Evolutionary conservation across 2,113 vertebrate genomes (phyloP).

Genomic region (Eurystomus gularis): DNA sequence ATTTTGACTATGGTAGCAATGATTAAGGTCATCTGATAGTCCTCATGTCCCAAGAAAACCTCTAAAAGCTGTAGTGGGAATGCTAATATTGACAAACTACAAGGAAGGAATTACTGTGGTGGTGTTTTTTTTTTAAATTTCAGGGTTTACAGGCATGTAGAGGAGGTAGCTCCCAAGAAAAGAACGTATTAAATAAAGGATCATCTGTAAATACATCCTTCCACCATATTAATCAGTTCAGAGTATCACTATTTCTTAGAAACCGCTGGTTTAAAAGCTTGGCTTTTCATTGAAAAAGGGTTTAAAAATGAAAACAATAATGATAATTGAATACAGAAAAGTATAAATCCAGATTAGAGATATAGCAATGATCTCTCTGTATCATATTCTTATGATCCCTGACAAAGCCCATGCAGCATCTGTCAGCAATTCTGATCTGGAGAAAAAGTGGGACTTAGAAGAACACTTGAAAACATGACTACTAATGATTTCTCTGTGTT

Average conservation of each 20-base stretch:
- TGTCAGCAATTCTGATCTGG: constrained; percentile 31
- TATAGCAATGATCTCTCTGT: constrained; percentile 5
- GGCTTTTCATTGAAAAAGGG: constrained; percentile 64
- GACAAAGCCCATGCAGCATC: constrained; percentile 24
- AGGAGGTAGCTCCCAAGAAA: neutral
- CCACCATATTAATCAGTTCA: constrained; percentile 59
- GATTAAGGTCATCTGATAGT: constrained; percentile 30
- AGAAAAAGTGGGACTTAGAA: neutral
- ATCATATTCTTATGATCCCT: constrained; percentile 36
- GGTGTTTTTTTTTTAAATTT: neutral
- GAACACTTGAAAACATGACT: neutral
- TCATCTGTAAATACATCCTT: constrained; percentile 50
- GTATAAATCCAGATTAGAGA: constrained; percentile 50
- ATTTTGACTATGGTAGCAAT: neutral
- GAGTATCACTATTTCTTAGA: constrained; percentile 66
- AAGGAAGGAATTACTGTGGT: neutral
- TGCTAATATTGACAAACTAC: neutral
- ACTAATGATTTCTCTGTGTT: neutral
- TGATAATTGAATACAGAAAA: constrained; percentile 41
- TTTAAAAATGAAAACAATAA: constrained; percentile 60
- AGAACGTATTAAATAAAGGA: constrained; percentile 48
- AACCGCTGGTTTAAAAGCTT: constrained; percentile 60
- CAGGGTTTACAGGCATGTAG: neutral
- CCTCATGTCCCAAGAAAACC: neutral
- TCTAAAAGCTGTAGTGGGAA: neutral